These are phyloP conservation scores for Temnopleurus reevesii DNA, from an alignment of 53 echinoderm and acorn worm genomes.

Conservation along the genomic window DNA sequence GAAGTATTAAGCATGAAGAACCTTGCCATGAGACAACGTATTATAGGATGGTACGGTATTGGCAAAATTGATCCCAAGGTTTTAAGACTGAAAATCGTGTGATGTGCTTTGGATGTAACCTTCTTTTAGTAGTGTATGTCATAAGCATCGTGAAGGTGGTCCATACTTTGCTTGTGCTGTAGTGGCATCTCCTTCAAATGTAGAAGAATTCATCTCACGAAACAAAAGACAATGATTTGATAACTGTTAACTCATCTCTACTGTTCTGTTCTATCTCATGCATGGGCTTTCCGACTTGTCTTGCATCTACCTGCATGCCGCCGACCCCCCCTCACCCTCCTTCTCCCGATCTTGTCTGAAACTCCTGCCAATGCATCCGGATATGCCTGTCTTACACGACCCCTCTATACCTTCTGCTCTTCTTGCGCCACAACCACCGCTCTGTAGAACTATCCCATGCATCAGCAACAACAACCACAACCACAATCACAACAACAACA, in stretches of 20 bases:
- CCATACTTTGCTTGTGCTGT: too few relatives aligned
- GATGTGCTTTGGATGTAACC: too few relatives aligned
- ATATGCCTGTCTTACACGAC: neutral
- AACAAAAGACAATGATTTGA: neutral
- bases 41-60: too few relatives aligned
- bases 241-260: constrained; percentile 40
- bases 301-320: constrained; percentile 36
- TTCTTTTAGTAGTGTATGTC: too few relatives aligned
- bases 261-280: constrained; percentile 54
- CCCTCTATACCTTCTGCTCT: constrained; percentile 10
- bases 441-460: constrained; percentile 52
- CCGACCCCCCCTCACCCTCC: neutral
- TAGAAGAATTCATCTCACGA: neutral
- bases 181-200: constrained; percentile 15
- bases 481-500: neutral
- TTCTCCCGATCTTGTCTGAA: neutral
- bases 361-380: neutral
- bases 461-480: constrained; percentile 24
- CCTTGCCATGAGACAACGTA: too few relatives aligned
- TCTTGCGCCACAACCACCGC: constrained; percentile 43
- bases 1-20: too few relatives aligned
- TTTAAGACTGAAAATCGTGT: too few relatives aligned
- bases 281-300: constrained; percentile 29
- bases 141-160: neutral
- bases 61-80: too few relatives aligned